Evolutionary conservation across 1,140 invertebrate species (phyloP).

Genomic region (Drosophila arawakana): DNA sequence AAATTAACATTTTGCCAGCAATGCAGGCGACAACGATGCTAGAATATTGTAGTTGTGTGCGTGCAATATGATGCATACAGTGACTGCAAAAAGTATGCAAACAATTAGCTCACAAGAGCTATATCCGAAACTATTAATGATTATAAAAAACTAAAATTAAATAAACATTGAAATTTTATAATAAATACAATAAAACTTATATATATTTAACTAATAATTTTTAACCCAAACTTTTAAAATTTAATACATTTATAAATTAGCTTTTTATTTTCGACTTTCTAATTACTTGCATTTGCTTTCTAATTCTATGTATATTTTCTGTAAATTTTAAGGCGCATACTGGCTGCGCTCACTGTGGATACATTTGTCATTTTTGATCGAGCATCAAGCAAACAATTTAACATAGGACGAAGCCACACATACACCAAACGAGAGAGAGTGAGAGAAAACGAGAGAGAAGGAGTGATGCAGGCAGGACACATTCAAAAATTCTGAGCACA

Average conservation of each 20-base stretch:
- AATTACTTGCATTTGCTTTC: neutral
- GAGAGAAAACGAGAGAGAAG: neutral
- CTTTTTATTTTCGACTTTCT: neutral
- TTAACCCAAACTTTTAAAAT: neutral
- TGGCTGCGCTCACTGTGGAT: conserved; percentile 57
- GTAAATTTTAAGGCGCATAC: conserved; percentile 1
- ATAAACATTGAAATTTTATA: neutral
- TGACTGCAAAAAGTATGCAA: conserved; percentile 28
- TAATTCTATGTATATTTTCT: neutral
- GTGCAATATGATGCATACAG: conserved; percentile 55
- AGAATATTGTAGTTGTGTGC: conserved; percentile 37
- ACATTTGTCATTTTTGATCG: conserved; percentile 84
- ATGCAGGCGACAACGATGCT: conserved; percentile 61
- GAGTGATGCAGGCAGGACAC: conserved; percentile 50
- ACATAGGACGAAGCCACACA: conserved; percentile 48
- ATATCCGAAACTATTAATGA: neutral
- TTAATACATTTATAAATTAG: neutral
- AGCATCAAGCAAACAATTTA: conserved; percentile 83
- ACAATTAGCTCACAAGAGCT: conserved; percentile 13
- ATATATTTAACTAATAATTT: neutral
- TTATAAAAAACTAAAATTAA: too few species aligned
- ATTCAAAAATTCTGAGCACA: conserved; percentile 79
- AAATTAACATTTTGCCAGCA: conserved; percentile 82
- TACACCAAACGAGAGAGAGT: neutral
- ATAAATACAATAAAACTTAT: neutral